Base-by-base conservation (phyloP, 2,888 invertebrate genomes). In the Agonopterix arenella region DNA sequence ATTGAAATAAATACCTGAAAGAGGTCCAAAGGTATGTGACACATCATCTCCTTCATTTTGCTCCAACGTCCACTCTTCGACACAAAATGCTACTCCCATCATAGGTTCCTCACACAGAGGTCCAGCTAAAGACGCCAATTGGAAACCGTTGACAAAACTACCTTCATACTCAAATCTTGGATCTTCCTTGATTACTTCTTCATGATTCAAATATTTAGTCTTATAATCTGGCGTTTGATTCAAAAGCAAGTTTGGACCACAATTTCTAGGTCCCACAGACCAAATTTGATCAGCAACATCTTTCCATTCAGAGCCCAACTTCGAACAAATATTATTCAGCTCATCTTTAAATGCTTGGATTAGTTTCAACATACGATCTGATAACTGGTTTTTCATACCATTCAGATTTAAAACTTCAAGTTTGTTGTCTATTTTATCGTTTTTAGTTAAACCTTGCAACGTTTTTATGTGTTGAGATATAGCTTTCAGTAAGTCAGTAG, bases 91-190 rank as follows among this genome's bases (percentile, higher is more conserved):
- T 1, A 98, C 97, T 1, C 98, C 98, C 89, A 95, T 95, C 94
- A 99, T 94, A 1, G 98, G 98, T 73, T 99, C 99, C 66, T 98
- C 98, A 81, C 99, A 99, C 44, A 99, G 78, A 0, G 99, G 99
- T 0, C 99, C 99, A 43, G 96, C 93, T 49, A 95, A 80, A 28
- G 97, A 93, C 5, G 96, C 95, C 78, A 97, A 80, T 90, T 97
- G 95, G 80, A 97, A 94, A 8, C 96, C 97, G 80, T 95, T 96
- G 3, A 96, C 90, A 71, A 97, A 93, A 74, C 94, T 94, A 70
- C 93, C 94, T 66, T 96, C 96, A 73, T 90, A 92, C 62, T 92
- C 91, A 51, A 90, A 89, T 45, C 93, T 88, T 0, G 84, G 74
- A 76, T 93, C 93, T 49, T 88, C 83, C 44, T 65, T 68, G 2